A percentile compares a stretch with the other conserved stretches of the same genome.
Conservation (phyloP, 2,113 vertebrate species). For the Heterocephalus glaber region DNA sequence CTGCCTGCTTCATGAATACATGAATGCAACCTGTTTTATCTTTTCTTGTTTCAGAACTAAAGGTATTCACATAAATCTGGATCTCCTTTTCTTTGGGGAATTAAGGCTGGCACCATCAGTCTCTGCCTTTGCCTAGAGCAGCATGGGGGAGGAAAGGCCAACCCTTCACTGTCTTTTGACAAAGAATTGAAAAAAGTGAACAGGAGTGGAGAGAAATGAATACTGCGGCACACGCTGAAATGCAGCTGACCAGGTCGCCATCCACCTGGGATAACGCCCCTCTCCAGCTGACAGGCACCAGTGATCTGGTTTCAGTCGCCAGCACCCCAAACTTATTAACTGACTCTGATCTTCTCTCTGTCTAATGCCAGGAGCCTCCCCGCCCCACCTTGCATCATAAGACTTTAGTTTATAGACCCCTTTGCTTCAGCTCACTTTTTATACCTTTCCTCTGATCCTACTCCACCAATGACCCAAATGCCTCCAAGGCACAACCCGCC, state of each 20-base stretch:
- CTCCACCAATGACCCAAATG: conserved; percentile 80
- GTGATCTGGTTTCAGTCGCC: conserved; percentile 81
- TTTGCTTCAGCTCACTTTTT: conserved; percentile 79
- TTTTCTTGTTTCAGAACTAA: conserved; percentile 82
- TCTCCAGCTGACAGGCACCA: conserved; percentile 82
- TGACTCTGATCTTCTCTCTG: conserved; percentile 80
- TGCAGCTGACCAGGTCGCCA: conserved; percentile 80
- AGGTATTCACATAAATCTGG: conserved; percentile 80
- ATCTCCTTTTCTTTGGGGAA: conserved; percentile 78
- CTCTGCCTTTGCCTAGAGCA: conserved; percentile 80
- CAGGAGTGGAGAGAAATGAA: conserved; percentile 76
- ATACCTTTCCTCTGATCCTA: conserved; percentile 80
- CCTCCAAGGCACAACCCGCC: conserved; percentile 79
- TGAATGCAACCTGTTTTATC: conserved; percentile 81
- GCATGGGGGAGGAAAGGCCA: conserved; percentile 81
- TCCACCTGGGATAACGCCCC: conserved; percentile 80
- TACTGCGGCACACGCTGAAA: conserved; percentile 66
- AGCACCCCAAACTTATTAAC: conserved; percentile 83
- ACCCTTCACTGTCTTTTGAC: conserved; percentile 76
- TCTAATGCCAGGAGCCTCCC: conserved; percentile 79
- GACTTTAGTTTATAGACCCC: conserved; percentile 80
- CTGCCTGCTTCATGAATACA: conserved; percentile 81
- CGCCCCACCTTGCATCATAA: conserved; percentile 79
- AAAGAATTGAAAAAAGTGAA: conserved; percentile 73
- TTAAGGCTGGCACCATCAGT: conserved; percentile 80